Base-by-base conservation (phyloP, 1,140 invertebrate genomes). In the Eupeodes corollae region DNA sequence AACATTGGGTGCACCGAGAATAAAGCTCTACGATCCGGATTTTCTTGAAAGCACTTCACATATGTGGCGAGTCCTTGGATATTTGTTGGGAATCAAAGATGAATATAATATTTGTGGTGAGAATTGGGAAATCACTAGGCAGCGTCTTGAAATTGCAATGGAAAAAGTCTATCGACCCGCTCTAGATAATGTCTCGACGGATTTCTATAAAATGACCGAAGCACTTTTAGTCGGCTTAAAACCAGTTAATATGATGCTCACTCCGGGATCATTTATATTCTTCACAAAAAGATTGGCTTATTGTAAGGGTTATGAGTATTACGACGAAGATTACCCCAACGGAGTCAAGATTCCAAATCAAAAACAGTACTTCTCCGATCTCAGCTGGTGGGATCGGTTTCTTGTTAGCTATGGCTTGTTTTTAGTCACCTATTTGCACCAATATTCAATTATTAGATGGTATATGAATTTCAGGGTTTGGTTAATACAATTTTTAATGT, bases 61-160 rank as follows among this genome's bases (percentile, higher is more conserved):
- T 61, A 79, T 91, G 54, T 93, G 89, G 89, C 74, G 79, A 37
- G 80, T 86, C 1, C 79, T 92, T 30, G 88, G 88, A 1, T 76
- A 82, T 55, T 65, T 87, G 56, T 73, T 93, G 39, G 90, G 90
- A 2, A 79, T 91, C 13, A 77, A 88, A 51, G 88, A 93, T 55
- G 63, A 67, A 40, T 68, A 63, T 47, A 68, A 68, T 43, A 52
- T 68, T 6, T 68, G 66, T 33, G 58, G 59, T 0, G 35, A 37
- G 0, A 60, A 61, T 31, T 68, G 61, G 63, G 45, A 44, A 1
- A 56, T 61, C 26, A 60, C 66, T 0, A 58, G 53, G 21, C 16
- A 14, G n/a, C 56, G 66, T 0, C 18, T 68, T 13, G 55, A 61
- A 10, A 56, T 67, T 38, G 57, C 67, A 2, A 56, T 61, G 55